Evolutionary conservation across 2,113 vertebrate genomes (phyloP).

Genomic region (Perognathus longimembris): DNA sequence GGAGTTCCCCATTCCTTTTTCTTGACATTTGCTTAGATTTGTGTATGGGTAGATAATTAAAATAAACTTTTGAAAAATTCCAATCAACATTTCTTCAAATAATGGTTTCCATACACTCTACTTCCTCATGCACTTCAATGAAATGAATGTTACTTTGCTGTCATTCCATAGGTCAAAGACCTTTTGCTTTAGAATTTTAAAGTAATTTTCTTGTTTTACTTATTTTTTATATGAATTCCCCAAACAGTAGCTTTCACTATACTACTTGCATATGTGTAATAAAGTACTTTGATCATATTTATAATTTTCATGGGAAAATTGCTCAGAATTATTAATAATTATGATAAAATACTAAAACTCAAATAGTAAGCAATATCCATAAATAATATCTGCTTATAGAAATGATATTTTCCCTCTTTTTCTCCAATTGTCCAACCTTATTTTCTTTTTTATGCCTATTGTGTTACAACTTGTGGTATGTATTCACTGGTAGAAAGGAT

Average conservation of each 20-base stretch:
- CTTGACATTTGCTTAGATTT: neutral
- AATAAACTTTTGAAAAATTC: conserved; percentile 39
- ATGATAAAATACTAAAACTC: neutral
- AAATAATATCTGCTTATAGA: neutral
- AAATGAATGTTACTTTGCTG: neutral
- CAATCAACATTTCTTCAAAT: neutral
- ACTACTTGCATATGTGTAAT: neutral
- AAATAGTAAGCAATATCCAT: neutral
- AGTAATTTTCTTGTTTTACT: neutral
- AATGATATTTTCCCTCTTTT: neutral
- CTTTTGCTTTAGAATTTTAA: neutral
- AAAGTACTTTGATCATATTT: too few species aligned
- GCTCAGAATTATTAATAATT: neutral
- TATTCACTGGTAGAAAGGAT: too few species aligned
- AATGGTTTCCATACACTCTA: neutral
- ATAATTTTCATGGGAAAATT: neutral
- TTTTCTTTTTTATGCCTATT: conserved; percentile 28
- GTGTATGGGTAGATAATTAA: neutral
- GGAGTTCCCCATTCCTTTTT: neutral
- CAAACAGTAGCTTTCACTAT: neutral
- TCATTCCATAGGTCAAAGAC: neutral
- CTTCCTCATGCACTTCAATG: neutral
- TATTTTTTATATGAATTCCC: neutral
- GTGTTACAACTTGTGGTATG: neutral
- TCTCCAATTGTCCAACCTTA: neutral